Conservation (phyloP, 2,113 vertebrate genomes). For the Syrmaticus mikado region DNA sequence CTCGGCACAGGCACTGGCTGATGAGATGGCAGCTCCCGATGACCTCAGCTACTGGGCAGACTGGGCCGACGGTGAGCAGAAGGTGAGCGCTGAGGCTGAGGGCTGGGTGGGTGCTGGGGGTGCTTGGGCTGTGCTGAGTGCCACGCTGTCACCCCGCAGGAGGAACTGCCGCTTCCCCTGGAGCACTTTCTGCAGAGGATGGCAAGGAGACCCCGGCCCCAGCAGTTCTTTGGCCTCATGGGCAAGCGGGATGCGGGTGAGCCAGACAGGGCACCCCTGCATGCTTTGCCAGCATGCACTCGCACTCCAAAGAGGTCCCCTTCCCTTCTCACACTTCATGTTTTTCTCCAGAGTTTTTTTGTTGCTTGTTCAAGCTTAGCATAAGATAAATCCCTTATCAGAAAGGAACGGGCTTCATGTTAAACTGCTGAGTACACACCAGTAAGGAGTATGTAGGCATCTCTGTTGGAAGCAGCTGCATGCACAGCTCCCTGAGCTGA, state of each 20-base stretch:
- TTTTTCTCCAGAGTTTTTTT: background rate
- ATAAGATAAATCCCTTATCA: background rate
- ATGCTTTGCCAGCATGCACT: rapidly evolving
- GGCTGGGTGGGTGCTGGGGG: background rate
- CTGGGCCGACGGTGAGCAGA: slow-evolving; percentile 85
- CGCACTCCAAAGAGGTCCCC: rapidly evolving
- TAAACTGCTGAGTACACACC: background rate
- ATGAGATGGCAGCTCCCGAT: slow-evolving; percentile 81
- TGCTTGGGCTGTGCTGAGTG: background rate
- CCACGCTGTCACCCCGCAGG: slow-evolving; percentile 58
- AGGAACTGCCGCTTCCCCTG: slow-evolving; percentile 80
- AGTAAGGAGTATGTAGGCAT: background rate
- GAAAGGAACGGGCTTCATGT: background rate
- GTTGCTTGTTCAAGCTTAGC: background rate
- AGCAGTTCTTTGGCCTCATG: slow-evolving; percentile 97
- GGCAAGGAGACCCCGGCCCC: slow-evolving; percentile 92
- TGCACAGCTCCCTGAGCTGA: background rate
- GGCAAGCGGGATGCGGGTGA: slow-evolving; percentile 93
- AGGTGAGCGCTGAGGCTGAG: slow-evolving; percentile 74
- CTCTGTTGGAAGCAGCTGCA: background rate
- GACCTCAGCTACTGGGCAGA: slow-evolving; percentile 84
- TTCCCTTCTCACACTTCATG: rapidly evolving
- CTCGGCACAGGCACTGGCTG: slow-evolving; percentile 80
- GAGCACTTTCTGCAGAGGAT: slow-evolving; percentile 92
- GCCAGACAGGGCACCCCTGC: background rate